phyloP scores from a whole-genome alignment of 1,140 invertebrate species.

The Phthorimaea operculella region DNA sequence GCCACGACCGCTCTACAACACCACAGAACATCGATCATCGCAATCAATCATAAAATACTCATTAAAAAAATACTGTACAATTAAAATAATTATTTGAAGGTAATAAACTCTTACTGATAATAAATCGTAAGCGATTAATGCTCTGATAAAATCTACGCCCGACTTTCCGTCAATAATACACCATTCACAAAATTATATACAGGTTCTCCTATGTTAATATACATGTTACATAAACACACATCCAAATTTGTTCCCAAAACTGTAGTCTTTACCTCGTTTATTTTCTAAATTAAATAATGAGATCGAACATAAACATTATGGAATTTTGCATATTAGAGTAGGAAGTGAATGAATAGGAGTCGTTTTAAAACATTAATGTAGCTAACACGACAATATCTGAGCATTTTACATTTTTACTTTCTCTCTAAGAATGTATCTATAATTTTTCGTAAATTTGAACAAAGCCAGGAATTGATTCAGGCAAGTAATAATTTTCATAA shows the following conservation, averaged over 20 bases:
- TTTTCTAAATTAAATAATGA: slow-evolving; percentile 68
- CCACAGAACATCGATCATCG: slow-evolving; percentile 21
- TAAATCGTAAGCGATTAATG: slow-evolving; percentile 42
- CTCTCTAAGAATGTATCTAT: slow-evolving; percentile 5
- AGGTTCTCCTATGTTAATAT: slow-evolving; percentile 57
- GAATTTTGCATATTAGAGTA: slow-evolving; percentile 37
- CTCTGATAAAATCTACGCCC: slow-evolving; percentile 43
- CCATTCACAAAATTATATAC: slow-evolving; percentile 64
- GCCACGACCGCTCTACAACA: slow-evolving; percentile 4
- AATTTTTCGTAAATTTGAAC: slow-evolving; percentile 28
- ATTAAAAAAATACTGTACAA: slow-evolving; percentile 68
- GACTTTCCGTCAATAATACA: slow-evolving; percentile 50
- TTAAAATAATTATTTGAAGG: slow-evolving; percentile 57
- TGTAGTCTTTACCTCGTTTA: slow-evolving; percentile 67
- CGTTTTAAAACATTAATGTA: slow-evolving; percentile 4
- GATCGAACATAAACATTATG: slow-evolving; percentile 60
- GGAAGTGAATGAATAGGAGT: slow-evolving; percentile 21
- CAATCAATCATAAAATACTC: slow-evolving; percentile 53
- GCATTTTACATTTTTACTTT: slow-evolving; percentile 6
- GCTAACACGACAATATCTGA: not conserved
- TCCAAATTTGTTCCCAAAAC: slow-evolving; percentile 66
- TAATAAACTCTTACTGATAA: slow-evolving; percentile 51
- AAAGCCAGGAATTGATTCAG: slow-evolving; percentile 20
- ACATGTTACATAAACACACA: slow-evolving; percentile 63
- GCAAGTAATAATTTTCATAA: slow-evolving; percentile 35